A percentile compares a stretch with the other conserved stretches of the same genome.
phyloP scores from a whole-genome alignment of 2,888 invertebrate genomes.

The Mesodorylaimus sp. region DNA sequence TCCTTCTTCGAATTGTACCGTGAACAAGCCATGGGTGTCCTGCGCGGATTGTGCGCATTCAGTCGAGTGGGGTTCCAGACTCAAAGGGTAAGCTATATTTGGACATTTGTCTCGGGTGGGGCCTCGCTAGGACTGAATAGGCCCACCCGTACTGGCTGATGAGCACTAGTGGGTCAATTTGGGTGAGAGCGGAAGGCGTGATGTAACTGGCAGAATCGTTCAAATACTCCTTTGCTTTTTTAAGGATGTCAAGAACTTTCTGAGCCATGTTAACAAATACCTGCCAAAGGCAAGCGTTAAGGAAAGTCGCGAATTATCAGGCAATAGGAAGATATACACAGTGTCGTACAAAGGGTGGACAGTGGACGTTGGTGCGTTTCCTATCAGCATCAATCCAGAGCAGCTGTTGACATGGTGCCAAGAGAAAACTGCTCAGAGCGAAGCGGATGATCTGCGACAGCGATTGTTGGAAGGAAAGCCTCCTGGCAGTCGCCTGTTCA shows the following conservation, averaged over 20 bases:
- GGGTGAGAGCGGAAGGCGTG: too few species aligned
- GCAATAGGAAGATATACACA: not conserved
- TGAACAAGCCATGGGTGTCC: slow-evolving; percentile 82
- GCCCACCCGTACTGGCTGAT: too few species aligned
- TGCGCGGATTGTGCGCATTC: slow-evolving; percentile 71
- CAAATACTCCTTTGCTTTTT: too few species aligned
- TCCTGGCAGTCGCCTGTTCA: not conserved
- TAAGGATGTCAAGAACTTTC: slow-evolving; percentile 21
- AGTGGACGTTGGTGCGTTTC: slow-evolving; percentile 60
- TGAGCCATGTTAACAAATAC: slow-evolving; percentile 21
- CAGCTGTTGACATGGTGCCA: too few species aligned
- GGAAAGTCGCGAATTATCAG: not conserved
- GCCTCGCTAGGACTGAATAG: too few species aligned
- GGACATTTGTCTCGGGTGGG: too few species aligned
- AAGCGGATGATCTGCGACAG: too few species aligned
- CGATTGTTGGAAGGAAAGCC: too few species aligned
- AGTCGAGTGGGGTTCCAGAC: slow-evolving; percentile 85
- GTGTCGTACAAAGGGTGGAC: slow-evolving; percentile 39
- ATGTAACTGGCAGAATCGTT: too few species aligned
- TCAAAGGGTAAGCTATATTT: too few species aligned
- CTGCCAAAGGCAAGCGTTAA: slow-evolving; percentile 17
- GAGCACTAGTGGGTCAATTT: too few species aligned
- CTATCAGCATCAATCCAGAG: slow-evolving; percentile 39
- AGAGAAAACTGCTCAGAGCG: too few species aligned
- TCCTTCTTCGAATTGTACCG: slow-evolving; percentile 42